Percentiles rank a stretch among this genome's conserved stretches.
Conservation (phyloP, 1,140 invertebrate species). For the Hylaeus volcanicus region DNA sequence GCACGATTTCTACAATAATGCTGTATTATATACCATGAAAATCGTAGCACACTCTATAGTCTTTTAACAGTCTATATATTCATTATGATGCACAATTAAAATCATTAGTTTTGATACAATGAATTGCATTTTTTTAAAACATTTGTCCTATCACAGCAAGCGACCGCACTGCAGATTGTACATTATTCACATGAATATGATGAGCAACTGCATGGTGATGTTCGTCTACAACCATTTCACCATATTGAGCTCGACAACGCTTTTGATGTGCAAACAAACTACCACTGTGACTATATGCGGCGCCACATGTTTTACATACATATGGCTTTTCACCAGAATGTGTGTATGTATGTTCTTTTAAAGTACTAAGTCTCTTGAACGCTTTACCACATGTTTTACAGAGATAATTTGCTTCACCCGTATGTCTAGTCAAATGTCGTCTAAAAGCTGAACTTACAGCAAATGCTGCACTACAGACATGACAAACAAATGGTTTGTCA, state of each 20-base stretch:
- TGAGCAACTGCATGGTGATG: conserved; percentile 69
- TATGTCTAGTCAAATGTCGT: conserved; percentile 83
- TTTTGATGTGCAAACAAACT: conserved; percentile 81
- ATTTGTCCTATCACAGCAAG: conserved; percentile 78
- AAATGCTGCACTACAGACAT: conserved; percentile 79
- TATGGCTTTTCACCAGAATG: conserved; percentile 83
- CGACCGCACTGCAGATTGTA: conserved; percentile 75
- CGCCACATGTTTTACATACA: conserved; percentile 82
- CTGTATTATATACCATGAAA: conserved; percentile 19
- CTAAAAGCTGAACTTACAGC: conserved; percentile 78
- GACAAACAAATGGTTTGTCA: conserved; percentile 78
- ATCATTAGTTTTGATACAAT: neutral
- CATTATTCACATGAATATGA: conserved; percentile 78
- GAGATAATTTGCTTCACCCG: conserved; percentile 82
- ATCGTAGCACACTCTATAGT: neutral
- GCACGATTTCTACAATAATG: conserved; percentile 33
- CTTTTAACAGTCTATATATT: neutral
- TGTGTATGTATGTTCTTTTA: conserved; percentile 82
- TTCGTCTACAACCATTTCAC: conserved; percentile 74
- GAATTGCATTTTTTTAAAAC: conserved; percentile 64
- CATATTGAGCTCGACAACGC: conserved; percentile 75
- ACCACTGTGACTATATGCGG: conserved; percentile 79
- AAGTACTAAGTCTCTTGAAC: conserved; percentile 84
- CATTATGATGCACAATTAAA: neutral
- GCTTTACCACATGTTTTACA: conserved; percentile 85